Base-by-base conservation (phyloP, 2,797 vertebrate genomes). In the Hydrocynus forskahlii region DNA sequence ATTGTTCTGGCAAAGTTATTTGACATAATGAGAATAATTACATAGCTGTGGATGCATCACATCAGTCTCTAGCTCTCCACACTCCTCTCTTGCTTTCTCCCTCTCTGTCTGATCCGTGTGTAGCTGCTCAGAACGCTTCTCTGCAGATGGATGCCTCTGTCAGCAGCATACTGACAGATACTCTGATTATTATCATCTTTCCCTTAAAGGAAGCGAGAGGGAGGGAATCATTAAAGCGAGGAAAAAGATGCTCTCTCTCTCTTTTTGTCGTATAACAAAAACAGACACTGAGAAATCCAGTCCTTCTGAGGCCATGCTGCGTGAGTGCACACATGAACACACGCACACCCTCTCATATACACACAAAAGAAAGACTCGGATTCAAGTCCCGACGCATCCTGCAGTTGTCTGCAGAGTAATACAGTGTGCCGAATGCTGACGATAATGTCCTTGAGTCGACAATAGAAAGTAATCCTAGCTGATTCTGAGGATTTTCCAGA, bases 11-110 rank as follows among this genome's bases (percentile, higher is more conserved):
- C 83, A 78, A 68, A 19, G 70, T 76, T 81, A 81, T 83, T 86
- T 88, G 83, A 88, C 86, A 83, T 88, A 87, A 88, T 87, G 79
- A 87, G 81, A 86, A 88, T 88, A 88, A 90, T 90, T 89, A 88
- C 75, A 76, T 81, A 78, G 84, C 69, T 69, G 73, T 78, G 55
- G 62, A 62, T 86, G 70, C 29, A 40, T 76, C 67, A 79, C 70
- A 50, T 75, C 48, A 55, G 78, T 78, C 52, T 62, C 70, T 71
- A 62, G 68, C 35, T 52, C 13, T 38, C 63, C 35, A 59, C 52
- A 23, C 55, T 48, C 35, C 45, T 76, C 78, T 63, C 62, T 76
- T 67, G 74, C 79, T 21, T 21, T 74, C 62, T 69, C 38, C 64
- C 69, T 79, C 77, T 76, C 25, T 70, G 69, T 71, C 63, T 78